Evolutionary conservation across 2,888 invertebrate genomes (phyloP), one percentile per base, ranked within the genome.

Genomic region (Eupithecia pulchellata): DNA sequence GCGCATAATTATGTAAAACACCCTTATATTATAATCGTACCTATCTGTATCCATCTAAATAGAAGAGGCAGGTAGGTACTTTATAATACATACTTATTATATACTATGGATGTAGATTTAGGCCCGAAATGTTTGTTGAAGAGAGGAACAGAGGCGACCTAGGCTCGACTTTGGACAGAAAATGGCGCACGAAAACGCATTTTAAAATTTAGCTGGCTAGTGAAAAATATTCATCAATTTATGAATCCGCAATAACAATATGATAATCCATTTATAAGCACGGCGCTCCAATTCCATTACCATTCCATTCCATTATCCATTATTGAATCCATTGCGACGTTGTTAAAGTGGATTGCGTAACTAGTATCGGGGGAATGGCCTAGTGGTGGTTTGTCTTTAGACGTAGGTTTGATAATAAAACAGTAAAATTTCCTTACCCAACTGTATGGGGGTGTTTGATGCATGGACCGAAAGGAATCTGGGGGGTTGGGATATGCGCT

Each of bases 231-330:
- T 13, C 52, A 52, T 52, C 20, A 52, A n/a, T 60, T 6, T 60
- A n/a, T 30, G 58, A n/a, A 60, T 29, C 4, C 9, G n/a, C 32
- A 32, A 32, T 60, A 32, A 60, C 58, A 29, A 30, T 60, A 11
- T 8, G 32, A 60, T 60, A 32, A 60, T 60, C 58, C 58, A 60
- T 64, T 66, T 65, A n/a, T 62, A 62, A 69, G 61, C 65, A 34
- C 66, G 52, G 25, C 47, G 47, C 52, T 25, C 52, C 52, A 52
- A 52, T 52, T 52, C 52, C 52, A 52, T 52, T 52, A 52, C 52
- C 52, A 52, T 72, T 68, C 71, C 64, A 68, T 68, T 68, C 71
- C 71, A 72, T 72, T 71, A 71, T 27, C 57, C 71, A 68, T 71
- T 71, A 71, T 68, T 71, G 61, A 71, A 71, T 71, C 71, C 71